A percentile compares a stretch with the other conserved stretches of the same genome.
Conservation (phyloP, 2,888 invertebrate species). For the Lithophane socia region DNA sequence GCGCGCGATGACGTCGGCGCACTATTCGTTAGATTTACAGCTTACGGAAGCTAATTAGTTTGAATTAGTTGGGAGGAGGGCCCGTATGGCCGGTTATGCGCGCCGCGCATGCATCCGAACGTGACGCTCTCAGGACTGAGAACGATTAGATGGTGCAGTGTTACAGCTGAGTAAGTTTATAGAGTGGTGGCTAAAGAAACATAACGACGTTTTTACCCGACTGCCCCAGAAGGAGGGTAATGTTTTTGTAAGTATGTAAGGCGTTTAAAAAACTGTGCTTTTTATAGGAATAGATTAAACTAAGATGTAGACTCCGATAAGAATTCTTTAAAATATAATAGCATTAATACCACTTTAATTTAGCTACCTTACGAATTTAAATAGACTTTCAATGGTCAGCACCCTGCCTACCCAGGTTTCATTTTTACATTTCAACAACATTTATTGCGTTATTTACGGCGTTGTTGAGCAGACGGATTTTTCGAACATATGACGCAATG, state of each 20-base stretch:
- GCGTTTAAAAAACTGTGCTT: neutral
- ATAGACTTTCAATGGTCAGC: neutral
- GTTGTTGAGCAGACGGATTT: too few relatives aligned
- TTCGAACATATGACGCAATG: too few relatives aligned
- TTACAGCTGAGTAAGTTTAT: neutral
- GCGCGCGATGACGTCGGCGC: constrained; percentile 82
- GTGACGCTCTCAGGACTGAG: constrained; percentile 75
- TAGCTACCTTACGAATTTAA: neutral
- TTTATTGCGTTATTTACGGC: too few relatives aligned
- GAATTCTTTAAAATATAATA: neutral
- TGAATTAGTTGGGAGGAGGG: constrained; percentile 76
- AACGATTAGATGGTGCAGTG: constrained; percentile 68
- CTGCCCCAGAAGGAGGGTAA: too few relatives aligned
- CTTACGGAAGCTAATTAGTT: constrained; percentile 88
- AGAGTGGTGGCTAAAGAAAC: neutral
- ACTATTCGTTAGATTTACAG: constrained; percentile 86
- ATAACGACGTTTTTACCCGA: too few relatives aligned
- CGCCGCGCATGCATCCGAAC: constrained; percentile 78
- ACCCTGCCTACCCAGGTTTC: too few relatives aligned
- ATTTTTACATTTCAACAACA: too few relatives aligned
- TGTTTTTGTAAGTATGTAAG: neutral
- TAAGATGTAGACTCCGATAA: neutral
- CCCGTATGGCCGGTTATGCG: constrained; percentile 78
- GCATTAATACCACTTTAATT: neutral
- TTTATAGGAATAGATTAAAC: neutral